phyloP scores from a whole-genome alignment of 1,140 invertebrate species.

The Daktulosphaira vitifoliae region DNA sequence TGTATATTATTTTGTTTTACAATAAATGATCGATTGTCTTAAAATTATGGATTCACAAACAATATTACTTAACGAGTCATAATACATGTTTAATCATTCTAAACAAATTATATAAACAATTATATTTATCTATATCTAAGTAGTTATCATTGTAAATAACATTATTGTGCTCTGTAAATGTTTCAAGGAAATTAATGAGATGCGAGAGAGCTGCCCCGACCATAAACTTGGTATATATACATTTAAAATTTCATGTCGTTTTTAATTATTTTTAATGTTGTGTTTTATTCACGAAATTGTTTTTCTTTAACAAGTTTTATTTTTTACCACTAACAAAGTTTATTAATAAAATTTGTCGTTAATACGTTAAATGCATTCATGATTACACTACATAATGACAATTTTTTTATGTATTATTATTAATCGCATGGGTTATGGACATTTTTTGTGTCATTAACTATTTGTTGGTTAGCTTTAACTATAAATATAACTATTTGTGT shows the following conservation, averaged over 20 bases:
- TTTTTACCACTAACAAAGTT: slow-evolving; percentile 21
- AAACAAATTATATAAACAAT: not conserved
- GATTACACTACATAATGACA: slow-evolving; percentile 7
- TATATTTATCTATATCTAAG: slow-evolving; percentile 14
- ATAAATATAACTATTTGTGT: too few species aligned
- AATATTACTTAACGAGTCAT: too few species aligned
- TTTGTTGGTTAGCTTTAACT: not conserved
- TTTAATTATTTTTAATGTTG: slow-evolving; percentile 18
- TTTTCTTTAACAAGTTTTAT: not conserved
- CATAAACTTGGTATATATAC: slow-evolving; percentile 31
- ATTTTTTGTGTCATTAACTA: not conserved
- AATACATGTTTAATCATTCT: too few species aligned
- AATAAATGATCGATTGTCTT: too few species aligned
- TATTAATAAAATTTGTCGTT: slow-evolving; percentile 23
- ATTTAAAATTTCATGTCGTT: slow-evolving; percentile 29
- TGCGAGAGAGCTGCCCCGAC: slow-evolving; percentile 32
- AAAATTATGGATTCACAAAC: too few species aligned
- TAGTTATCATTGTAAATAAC: slow-evolving; percentile 34
- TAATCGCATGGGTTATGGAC: slow-evolving; percentile 32
- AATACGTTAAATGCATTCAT: not conserved
- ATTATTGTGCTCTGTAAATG: slow-evolving; percentile 33
- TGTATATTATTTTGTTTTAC: too few species aligned
- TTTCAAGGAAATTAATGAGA: slow-evolving; percentile 33
- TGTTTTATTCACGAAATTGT: slow-evolving; percentile 21
- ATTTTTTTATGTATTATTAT: slow-evolving; percentile 19